These are phyloP conservation scores for Adineta ricciae DNA, from an alignment of 2,888 invertebrate species.

Conservation along the genomic window DNA sequence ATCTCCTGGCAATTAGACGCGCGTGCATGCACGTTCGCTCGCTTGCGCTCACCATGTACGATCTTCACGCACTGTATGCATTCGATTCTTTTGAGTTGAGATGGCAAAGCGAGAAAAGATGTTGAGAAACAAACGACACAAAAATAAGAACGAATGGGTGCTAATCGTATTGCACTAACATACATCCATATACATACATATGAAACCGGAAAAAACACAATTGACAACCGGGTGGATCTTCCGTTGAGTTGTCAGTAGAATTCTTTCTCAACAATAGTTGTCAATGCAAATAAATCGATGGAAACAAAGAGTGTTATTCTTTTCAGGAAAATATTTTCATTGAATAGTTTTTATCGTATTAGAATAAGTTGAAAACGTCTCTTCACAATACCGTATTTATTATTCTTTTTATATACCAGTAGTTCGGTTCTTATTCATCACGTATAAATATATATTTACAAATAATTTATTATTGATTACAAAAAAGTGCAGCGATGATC, in stretches of 20 bases:
- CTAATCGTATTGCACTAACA: not conserved
- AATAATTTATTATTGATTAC: too few species aligned
- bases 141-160: not conserved
- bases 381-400: not conserved
- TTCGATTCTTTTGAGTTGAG: not conserved
- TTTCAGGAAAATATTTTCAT: not conserved
- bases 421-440: not conserved
- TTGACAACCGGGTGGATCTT: not conserved
- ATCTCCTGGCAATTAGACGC: not conserved
- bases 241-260: not conserved
- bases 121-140: not conserved
- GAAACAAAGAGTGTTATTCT: not conserved
- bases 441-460: too few species aligned
- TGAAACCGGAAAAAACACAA: slow-evolving; percentile 5
- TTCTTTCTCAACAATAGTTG: not conserved
- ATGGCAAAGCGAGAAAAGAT: not conserved
- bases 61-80: not conserved
- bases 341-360: not conserved
- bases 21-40: not conserved
- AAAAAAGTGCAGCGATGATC: not conserved
- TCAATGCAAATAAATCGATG: not conserved
- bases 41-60: not conserved
- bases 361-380: not conserved
- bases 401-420: not conserved
- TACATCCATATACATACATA: not conserved